Evolutionary conservation across 2,113 vertebrate species (phyloP).

Genomic region (Ctenomys sociabilis): DNA sequence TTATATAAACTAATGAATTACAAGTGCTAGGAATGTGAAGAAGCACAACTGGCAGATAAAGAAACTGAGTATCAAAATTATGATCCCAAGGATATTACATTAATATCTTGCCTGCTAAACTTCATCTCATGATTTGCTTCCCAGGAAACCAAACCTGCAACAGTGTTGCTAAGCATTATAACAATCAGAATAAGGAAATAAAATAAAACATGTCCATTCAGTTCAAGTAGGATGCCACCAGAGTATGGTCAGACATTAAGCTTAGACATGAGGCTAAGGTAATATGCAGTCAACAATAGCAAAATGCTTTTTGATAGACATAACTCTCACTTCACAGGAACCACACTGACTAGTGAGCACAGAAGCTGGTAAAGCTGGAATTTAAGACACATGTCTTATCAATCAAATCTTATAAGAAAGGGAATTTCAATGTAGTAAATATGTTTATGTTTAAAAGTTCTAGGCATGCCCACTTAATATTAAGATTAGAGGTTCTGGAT

Average conservation of each 20-base stretch:
- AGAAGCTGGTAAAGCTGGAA: constrained; percentile 41
- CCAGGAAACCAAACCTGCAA: constrained; percentile 36
- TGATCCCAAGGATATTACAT: constrained; percentile 8
- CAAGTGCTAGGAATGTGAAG: constrained; percentile 15
- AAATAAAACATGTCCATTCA: constrained; percentile 46
- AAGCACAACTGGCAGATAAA: constrained; percentile 45
- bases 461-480: constrained; percentile 31
- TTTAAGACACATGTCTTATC: constrained; percentile 38
- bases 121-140: constrained; percentile 52
- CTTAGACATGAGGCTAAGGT: constrained; percentile 12
- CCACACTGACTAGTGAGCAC: neutral
- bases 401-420: constrained; percentile 54
- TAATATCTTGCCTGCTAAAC: constrained; percentile 38
- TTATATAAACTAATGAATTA: constrained; percentile 51
- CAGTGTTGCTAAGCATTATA: constrained; percentile 52
- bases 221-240: constrained; percentile 34
- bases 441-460: constrained; percentile 55
- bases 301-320: neutral
- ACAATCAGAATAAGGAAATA: constrained; percentile 39
- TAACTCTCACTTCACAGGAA: constrained; percentile 18
- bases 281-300: neutral
- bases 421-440: constrained; percentile 42
- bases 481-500: constrained; percentile 28
- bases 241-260: constrained; percentile 1
- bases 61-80: neutral